Conservation (phyloP, 35 echinoderm and acorn worm genomes). For the Patiria miniata region DNA sequence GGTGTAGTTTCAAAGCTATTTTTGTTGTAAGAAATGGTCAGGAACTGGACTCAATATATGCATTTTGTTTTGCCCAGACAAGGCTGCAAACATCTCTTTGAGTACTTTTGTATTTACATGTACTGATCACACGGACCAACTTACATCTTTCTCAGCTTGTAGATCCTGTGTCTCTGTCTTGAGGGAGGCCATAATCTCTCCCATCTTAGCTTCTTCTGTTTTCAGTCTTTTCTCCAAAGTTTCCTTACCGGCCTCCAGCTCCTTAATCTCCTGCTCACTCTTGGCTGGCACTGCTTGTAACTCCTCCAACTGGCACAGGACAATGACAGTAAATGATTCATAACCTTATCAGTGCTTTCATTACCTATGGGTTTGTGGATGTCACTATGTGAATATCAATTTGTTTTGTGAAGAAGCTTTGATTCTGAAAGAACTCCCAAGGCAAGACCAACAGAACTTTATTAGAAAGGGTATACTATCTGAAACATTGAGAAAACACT, state of each 20-base stretch:
- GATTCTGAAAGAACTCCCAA: too few species aligned
- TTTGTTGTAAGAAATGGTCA: background rate
- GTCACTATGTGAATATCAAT: too few species aligned
- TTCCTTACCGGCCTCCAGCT: constrained; percentile 66
- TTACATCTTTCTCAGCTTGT: constrained; percentile 94
- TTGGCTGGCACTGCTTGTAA: constrained; percentile 71
- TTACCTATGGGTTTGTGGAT: too few species aligned
- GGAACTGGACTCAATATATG: too few species aligned
- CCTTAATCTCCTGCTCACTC: constrained; percentile 81
- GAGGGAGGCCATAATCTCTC: constrained; percentile 85
- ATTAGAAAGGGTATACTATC: too few species aligned
- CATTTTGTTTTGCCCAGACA: too few species aligned
- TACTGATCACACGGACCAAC: too few species aligned
- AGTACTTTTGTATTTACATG: too few species aligned
- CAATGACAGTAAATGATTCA: background rate
- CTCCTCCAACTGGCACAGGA: constrained; percentile 71
- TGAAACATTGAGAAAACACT: too few species aligned
- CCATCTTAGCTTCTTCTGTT: constrained; percentile 91
- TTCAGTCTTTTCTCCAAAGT: constrained; percentile 76
- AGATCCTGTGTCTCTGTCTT: constrained; percentile 86
- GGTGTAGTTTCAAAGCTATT: background rate
- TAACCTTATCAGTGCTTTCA: background rate
- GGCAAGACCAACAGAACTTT: too few species aligned
- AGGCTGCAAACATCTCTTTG: too few species aligned
- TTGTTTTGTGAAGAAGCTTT: too few species aligned